These are phyloP conservation scores for Hippocampus zosterae DNA, from an alignment of 2,113 vertebrate genomes.

Conservation along the genomic window DNA sequence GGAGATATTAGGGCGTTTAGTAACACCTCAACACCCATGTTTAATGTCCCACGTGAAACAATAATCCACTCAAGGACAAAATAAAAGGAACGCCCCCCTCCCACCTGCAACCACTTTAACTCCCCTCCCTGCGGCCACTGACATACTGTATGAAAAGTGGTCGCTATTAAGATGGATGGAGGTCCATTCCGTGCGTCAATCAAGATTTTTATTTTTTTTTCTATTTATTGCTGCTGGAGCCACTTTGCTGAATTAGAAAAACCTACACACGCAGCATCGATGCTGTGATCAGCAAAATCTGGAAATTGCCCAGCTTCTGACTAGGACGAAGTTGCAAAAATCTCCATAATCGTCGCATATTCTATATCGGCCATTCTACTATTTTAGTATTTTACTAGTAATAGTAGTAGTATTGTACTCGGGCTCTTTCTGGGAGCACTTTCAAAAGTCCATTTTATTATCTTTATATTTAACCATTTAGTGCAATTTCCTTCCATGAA, in stretches of 20 bases:
- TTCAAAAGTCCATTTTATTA: too few relatives aligned
- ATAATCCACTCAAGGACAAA: slow-evolving; percentile 72
- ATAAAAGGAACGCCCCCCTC: slow-evolving; percentile 59
- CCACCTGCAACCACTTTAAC: slow-evolving; percentile 48
- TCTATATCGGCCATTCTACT: too few relatives aligned
- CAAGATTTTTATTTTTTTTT: slow-evolving; percentile 13
- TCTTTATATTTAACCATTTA: too few relatives aligned
- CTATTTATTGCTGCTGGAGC: slow-evolving; percentile 26
- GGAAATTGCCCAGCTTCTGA: neutral
- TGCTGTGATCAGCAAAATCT: neutral
- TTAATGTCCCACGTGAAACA: slow-evolving; percentile 70
- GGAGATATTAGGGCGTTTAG: slow-evolving; percentile 57
- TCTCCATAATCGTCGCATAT: too few relatives aligned
- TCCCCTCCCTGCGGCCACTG: slow-evolving; percentile 38
- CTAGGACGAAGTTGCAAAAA: neutral
- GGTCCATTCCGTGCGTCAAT: slow-evolving; percentile 52
- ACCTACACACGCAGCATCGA: neutral
- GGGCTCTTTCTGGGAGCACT: too few relatives aligned
- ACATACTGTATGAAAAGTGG: slow-evolving; percentile 63
- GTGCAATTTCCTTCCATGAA: too few relatives aligned
- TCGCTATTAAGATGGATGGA: slow-evolving; percentile 63
- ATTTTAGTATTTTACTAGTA: too few relatives aligned
- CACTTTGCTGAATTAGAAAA: slow-evolving; percentile 50
- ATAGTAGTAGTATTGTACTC: too few relatives aligned
- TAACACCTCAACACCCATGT: slow-evolving; percentile 62